Evolutionary conservation across 2,888 invertebrate species (phyloP).

Genomic region (Emesis russula): DNA sequence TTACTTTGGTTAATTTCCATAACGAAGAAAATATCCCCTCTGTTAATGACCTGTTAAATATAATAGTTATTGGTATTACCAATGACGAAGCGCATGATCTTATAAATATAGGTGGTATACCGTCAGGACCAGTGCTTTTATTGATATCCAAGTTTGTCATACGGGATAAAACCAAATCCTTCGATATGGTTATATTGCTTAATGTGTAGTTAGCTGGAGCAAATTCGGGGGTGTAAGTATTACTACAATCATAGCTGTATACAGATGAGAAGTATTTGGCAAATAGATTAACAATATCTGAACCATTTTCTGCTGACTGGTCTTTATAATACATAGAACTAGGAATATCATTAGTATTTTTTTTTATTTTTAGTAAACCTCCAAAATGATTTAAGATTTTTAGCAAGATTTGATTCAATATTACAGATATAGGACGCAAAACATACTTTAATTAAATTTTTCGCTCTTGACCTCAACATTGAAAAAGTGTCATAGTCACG

Average conservation of each 20-base stretch:
- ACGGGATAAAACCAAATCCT: too few species aligned
- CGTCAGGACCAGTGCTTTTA: conserved; percentile 45
- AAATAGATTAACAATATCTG: conserved; percentile 2
- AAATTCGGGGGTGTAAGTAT: too few species aligned
- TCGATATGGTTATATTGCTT: too few species aligned
- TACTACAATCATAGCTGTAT: background rate
- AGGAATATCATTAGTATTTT: background rate
- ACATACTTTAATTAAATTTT: too few species aligned
- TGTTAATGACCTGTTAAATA: conserved; percentile 44
- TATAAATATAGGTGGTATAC: conserved; percentile 43
- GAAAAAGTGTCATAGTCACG: too few species aligned
- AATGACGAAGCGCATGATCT: conserved; percentile 27
- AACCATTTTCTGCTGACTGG: background rate
- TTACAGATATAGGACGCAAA: too few species aligned
- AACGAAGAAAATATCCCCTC: conserved; percentile 40
- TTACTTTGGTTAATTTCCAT: conserved; percentile 53
- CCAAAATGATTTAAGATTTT: conserved; percentile 25
- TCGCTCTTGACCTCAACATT: too few species aligned
- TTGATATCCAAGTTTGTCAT: background rate
- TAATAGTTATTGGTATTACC: conserved; percentile 31
- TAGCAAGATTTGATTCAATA: too few species aligned
- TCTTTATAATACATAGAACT: background rate
- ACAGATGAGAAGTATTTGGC: conserved; percentile 22
- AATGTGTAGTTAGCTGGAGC: too few species aligned
- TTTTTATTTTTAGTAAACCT: conserved; percentile 13